A percentile compares a stretch with the other conserved stretches of the same genome.
These are phyloP conservation scores for Harpagifer antarcticus DNA, from an alignment of 2,797 vertebrate species.

Conservation along the genomic window DNA sequence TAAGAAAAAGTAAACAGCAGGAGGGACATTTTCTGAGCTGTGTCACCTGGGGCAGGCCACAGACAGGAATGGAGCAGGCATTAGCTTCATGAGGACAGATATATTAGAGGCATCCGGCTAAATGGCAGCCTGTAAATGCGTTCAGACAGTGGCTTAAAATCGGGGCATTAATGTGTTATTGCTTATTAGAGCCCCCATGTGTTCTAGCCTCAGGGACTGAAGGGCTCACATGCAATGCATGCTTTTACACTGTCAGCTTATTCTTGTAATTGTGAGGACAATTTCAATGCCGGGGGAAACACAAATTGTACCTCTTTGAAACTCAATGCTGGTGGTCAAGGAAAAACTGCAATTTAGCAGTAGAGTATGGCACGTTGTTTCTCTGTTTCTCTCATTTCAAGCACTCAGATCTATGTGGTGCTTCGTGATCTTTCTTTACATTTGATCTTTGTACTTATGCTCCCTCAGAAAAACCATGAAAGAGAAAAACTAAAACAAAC, in stretches of 20 bases:
- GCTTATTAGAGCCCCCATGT: slow-evolving; percentile 68
- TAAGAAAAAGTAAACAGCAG: slow-evolving; percentile 50
- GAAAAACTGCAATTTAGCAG: not conserved
- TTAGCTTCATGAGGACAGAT: slow-evolving; percentile 65
- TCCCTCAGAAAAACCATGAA: no score
- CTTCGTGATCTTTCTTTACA: not conserved
- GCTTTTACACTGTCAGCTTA: slow-evolving; percentile 29
- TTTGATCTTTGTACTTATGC: no score
- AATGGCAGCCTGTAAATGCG: slow-evolving; percentile 66
- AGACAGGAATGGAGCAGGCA: slow-evolving; percentile 50
- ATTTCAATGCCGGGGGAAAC: not conserved
- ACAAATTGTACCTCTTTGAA: not conserved
- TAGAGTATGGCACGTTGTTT: not conserved
- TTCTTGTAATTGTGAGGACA: slow-evolving; percentile 19
- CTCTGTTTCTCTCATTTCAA: not conserved
- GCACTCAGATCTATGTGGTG: not conserved
- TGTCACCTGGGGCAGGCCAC: slow-evolving; percentile 54
- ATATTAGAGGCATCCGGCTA: slow-evolving; percentile 55
- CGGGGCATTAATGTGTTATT: slow-evolving; percentile 57
- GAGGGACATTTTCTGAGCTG: slow-evolving; percentile 33
- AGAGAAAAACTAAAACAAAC: no score
- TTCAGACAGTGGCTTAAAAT: slow-evolving; percentile 72
- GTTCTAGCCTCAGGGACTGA: slow-evolving; percentile 34
- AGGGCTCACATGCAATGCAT: not conserved
- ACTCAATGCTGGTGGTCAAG: not conserved